Base-by-base conservation (phyloP, 2,113 vertebrate genomes). In the Ancistrus triradiatus region DNA sequence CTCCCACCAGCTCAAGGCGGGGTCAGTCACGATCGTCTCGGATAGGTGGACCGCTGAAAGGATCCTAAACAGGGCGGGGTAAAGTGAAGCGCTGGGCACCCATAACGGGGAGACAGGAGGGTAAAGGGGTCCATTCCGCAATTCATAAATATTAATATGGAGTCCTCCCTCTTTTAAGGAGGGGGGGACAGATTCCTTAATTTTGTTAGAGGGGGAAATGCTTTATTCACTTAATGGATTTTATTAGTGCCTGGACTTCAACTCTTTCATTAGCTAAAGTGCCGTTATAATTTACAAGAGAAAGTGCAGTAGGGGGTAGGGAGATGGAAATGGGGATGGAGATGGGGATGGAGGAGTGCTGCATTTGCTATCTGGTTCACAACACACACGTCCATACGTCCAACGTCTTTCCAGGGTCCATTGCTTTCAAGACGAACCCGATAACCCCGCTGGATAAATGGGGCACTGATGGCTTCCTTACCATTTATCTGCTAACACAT, bases 211-310 rank as follows among this genome's bases (percentile, higher is more conserved):
- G 83, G 83, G 88, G 87, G 86, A 87, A 90, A 86, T 82, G 85
- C 87, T 89, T 90, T 89, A 90, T 88, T 88, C 86, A 89, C 84
- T 88, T 88, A 90, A 90, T 90, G 88, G 87, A 83, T 89, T 90
- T 90, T 89, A 90, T 90, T 90, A 90, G 87, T 88, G 85, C 77
- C 81, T 72, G 70, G 82, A 86, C 86, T 87, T 88, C 85, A 87
- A 88, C 85, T 87, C 85, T 90, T 90, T 90, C 88, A 90, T 90
- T 90, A 90, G 86, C 85, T 88, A 89, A 89, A 90, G 88, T 90
- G 88, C 88, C 85, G 85, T 87, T 84, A 88, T 90, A 90, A 90
- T 90, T 90, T 89, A 90, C 86, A 88, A 83, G 81, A 82, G 75
- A 69, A 73, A 69, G 75, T 72, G 71, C 66, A 65, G 65, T 35